Base-by-base conservation (phyloP, 2,888 invertebrate species). In the Digitonthophagus gazella region DNA sequence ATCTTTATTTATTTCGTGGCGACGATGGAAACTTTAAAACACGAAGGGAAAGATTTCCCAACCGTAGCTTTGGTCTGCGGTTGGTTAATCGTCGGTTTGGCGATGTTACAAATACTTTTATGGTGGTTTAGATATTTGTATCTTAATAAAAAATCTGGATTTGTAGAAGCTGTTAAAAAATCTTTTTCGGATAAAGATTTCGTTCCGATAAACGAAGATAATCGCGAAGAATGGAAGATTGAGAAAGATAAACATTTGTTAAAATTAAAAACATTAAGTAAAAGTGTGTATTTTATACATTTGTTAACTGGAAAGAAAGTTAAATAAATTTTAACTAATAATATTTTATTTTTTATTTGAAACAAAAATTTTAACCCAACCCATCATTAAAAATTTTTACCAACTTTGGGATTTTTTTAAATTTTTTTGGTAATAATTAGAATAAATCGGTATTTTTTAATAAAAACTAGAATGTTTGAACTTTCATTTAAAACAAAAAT, bases 1-100 rank as follows among this genome's bases (percentile, higher is more conserved):
- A 92, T 93, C 65, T 86, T 93, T 74, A 76, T 91, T 4, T 93
- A 92, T 78, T 91, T 91, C 2, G 82, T 92, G 55, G 79, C 84
- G 0, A 86, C 87, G 0, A 86, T 88, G 70, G 83, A 87, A 69
- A 86, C 88, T 0, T 79, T 91, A 2, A 83, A 80, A 0, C 91
- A 92, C 74, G 90, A 89, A 56, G 79, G 82, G 63, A 84, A 84
- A 69, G 68, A 74, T 0, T 92, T 88, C 79, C 91, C 92, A n/a
- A 61, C 61, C 4, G 18, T 61, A 4, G 61, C 61, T 19, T 61
- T 61, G 5, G 87, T 79, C 67, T 83, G 85, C 65, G 88, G 88
- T 28, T 88, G 88, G 88, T 72, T 81, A 5, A 73, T 87, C 15
- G 75, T 88, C 14, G 78, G 75, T 0, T 72, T 88, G 63, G 86